Evolutionary conservation across 1,140 invertebrate species (phyloP), one percentile per base, ranked within the genome.

Genomic region (Phymorhynchus buccinoides): DNA sequence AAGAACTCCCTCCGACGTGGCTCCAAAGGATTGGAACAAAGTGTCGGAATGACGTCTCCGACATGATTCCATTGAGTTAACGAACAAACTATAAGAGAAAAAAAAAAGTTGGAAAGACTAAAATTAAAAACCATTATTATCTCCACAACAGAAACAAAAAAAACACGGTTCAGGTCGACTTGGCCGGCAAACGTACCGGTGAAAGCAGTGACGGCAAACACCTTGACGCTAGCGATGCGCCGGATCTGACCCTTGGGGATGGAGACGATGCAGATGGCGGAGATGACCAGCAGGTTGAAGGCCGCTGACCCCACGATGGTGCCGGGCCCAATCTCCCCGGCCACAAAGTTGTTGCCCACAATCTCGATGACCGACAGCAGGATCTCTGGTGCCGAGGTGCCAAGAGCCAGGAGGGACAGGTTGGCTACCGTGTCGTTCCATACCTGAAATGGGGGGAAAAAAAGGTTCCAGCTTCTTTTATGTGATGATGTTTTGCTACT

Each of bases 351-450:
- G 87, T 95, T 95, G 9, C 94, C 94, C 39, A 95, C 89, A 37
- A 95, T 95, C 90, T 96, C 95, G 83, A 96, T 95, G 75, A 95
- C 93, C 6, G 95, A 95, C 42, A 96, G 91, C 0, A 96, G 89
- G 85, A 96, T 96, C 91, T 96, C 95, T 0, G 95, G 95, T 2
- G 95, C 95, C 35, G 94, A 95, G 7, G 95, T 95, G 27, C 95
- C 95, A 3, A 96, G 89, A 7, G 96, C 95, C 94, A 96, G 95
- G 4, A 96, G 91, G 27, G 95, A 96, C 37, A 96, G 90, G 91
- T 96, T 96, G 85, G 95, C 95, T 7, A 96, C 95, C 0, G 95
- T 96, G 88, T 95, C 95, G 88, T 96, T 96, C 95, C 95, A 96
- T 18, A 94, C 93, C 85, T 86, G 41, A 18, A 16, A 37, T 27